Percentiles rank a stretch among this genome's conserved stretches.
Conservation (phyloP, 2,113 vertebrate species). For the Ochotona princeps region DNA sequence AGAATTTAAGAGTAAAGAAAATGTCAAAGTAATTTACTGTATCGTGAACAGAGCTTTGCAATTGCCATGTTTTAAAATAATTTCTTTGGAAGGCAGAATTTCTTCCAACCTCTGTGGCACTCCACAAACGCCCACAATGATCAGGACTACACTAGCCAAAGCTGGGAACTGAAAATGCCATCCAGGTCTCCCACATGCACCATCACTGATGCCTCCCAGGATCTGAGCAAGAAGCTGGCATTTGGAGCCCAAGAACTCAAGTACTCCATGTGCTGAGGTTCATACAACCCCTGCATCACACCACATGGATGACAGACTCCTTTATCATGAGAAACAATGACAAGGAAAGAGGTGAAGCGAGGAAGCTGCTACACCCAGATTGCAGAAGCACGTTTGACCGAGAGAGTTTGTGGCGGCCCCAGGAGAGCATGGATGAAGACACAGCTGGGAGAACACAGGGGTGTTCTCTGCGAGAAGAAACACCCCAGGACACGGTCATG, state of each 20-base stretch:
- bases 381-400: neutral
- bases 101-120: no score
- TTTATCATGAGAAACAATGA: neutral
- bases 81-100: no score
- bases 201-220: no score
- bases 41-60: neutral
- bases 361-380: neutral
- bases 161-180: no score
- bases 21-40: neutral
- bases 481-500: neutral
- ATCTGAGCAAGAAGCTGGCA: no score
- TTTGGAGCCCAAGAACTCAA: no score
- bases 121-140: no score
- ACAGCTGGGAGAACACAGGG: neutral
- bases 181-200: no score
- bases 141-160: no score
- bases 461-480: slow-evolving; percentile 19
- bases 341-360: neutral
- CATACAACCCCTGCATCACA: neutral
- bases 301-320: neutral
- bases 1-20: neutral
- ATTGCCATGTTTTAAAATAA: neutral
- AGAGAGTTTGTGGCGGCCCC: neutral
- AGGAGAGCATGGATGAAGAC: neutral
- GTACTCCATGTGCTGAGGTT: no score